phyloP scores from a whole-genome alignment of 2,888 invertebrate genomes.

The Drosophila greeni region DNA sequence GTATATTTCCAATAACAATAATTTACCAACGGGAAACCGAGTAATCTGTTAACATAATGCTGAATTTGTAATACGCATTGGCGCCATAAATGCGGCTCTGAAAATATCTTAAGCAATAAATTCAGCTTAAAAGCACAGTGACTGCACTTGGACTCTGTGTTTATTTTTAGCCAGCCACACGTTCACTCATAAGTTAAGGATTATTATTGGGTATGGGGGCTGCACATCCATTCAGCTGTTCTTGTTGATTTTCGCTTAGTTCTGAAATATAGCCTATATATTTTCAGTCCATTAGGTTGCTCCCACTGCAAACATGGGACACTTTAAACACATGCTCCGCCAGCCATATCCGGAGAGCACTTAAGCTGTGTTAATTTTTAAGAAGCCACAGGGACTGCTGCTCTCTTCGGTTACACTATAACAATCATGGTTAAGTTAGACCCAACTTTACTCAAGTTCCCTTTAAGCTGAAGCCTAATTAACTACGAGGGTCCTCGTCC shows the following conservation, averaged over 20 bases:
- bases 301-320: background rate
- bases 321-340: background rate
- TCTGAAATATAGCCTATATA: background rate
- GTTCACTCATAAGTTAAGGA: conserved; percentile 21
- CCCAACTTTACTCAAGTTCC: background rate
- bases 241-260: conserved; percentile 2
- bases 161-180: conserved; percentile 12
- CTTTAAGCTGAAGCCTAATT: background rate
- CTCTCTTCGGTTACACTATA: background rate
- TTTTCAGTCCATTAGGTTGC: background rate
- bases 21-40: background rate
- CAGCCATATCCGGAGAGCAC: background rate
- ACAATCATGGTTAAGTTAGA: background rate
- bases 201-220: conserved; percentile 5
- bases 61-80: conserved; percentile 5
- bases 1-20: background rate
- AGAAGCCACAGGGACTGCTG: background rate
- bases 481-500: background rate
- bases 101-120: conserved; percentile 3
- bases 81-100: background rate
- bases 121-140: conserved; percentile 9
- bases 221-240: conserved; percentile 2
- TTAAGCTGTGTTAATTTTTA: conserved; percentile 3
- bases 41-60: conserved; percentile 6
- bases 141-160: background rate